Base-by-base conservation (phyloP, 2,888 invertebrate genomes). In the Drosophila helvetica region DNA sequence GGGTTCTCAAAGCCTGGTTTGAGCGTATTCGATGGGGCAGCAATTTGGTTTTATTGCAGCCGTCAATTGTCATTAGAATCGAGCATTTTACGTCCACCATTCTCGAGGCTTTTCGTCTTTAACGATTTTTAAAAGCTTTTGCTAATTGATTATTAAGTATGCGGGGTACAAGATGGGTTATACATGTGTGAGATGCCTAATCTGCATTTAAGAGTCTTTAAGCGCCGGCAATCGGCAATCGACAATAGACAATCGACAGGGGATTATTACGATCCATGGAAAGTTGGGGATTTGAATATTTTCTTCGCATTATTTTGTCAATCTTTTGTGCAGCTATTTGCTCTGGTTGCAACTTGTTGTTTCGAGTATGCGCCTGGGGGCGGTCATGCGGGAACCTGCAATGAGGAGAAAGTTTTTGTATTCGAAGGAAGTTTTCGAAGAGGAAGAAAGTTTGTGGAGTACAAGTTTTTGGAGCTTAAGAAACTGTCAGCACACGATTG, bases 81-180 rank as follows among this genome's bases (percentile, higher is more conserved):
- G 64, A 58, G 61, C 51, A 42, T 77, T 82, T 74, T 70, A 79
- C 60, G 56, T 42, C 42, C 46, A 15, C 6, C 33, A 7, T 6
- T 33, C 46, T 38, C 53, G 9, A 48, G 47, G 19, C 19, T 30
- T n/a, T 18, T 33, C 18, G 48, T 51, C 17, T 42, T 30, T 5
- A 30, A 56, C 18, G 9, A 53, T 30, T 57, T 62, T 51, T 53
- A 65, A 66, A 77, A 74, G 64, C 64, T 82, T 64, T 51, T 54
- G 65, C 78, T 86, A 83, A 86, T 83, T 81, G 75, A 78, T 67
- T 70, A 51, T 45, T 57, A 77, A 72, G 50, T 77, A 66, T 58
- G 74, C n/a, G 38, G n/a, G 15, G n/a, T n/a, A 38, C n/a, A n/a
- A 38, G 1, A n/a, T 1, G 52, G 56, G 54, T 2, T 19, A 2